phyloP scores from a whole-genome alignment of 1,140 invertebrate genomes.

The Bursaphelenchus mucronatus region DNA sequence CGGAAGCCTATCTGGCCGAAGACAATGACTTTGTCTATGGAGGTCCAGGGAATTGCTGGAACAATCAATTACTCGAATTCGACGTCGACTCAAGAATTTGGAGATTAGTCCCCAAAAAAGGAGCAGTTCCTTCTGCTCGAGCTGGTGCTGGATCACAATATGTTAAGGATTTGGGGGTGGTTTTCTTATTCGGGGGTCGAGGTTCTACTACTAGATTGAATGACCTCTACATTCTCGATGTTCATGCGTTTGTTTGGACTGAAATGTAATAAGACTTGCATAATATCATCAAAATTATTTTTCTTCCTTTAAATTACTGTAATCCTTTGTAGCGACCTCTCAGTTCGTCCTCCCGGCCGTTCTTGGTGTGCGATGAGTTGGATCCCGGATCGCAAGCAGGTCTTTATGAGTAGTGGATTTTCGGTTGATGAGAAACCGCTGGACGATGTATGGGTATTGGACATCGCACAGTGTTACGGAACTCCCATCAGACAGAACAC shows the following conservation, averaged over 20 bases:
- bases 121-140: slow-evolving; percentile 17
- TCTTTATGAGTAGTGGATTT: slow-evolving; percentile 17
- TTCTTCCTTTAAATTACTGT: background rate
- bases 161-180: slow-evolving; percentile 14
- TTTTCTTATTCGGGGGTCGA: slow-evolving; percentile 25
- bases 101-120: slow-evolving; percentile 18
- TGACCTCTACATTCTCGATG: slow-evolving; percentile 18
- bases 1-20: slow-evolving; percentile 11
- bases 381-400: slow-evolving; percentile 2
- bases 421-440: slow-evolving; percentile 17
- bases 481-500: slow-evolving; percentile 21
- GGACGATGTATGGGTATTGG: slow-evolving; percentile 23
- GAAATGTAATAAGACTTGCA: slow-evolving; percentile 21
- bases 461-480: slow-evolving; percentile 10
- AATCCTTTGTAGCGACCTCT: slow-evolving; percentile 9
- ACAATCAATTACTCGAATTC: slow-evolving; percentile 30
- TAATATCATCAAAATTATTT: slow-evolving; percentile 12
- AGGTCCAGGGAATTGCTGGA: slow-evolving; percentile 23
- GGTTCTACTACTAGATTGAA: slow-evolving; percentile 8
- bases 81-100: slow-evolving; percentile 11
- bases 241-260: slow-evolving; percentile 12
- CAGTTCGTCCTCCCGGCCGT: slow-evolving; percentile 11
- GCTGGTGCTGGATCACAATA: slow-evolving; percentile 20
- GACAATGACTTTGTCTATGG: slow-evolving; percentile 14
- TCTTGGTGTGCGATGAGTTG: slow-evolving; percentile 22